Evolutionary conservation across 2,888 invertebrate genomes (phyloP).

Genomic region (Pseudanteris insignis): DNA sequence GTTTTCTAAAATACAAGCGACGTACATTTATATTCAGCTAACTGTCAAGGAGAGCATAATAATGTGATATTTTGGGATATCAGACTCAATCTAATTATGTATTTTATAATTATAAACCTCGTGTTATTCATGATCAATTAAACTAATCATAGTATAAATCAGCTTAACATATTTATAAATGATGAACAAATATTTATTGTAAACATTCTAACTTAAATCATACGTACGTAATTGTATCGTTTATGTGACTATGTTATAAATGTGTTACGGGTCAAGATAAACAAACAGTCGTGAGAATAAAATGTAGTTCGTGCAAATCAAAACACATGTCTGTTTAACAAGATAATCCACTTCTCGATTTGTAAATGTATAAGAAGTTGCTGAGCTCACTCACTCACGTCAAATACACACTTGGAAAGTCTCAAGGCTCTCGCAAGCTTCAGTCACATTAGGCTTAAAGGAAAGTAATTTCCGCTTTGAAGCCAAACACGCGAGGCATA

Average conservation of each 20-base stretch:
- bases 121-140: neutral
- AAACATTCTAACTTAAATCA: no score
- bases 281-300: neutral
- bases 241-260: no score
- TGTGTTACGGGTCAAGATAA: no score
- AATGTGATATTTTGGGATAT: no score
- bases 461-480: slow-evolving; percentile 28
- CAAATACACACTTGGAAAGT: slow-evolving; percentile 5
- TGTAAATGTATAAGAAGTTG: slow-evolving; percentile 8
- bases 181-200: no score
- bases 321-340: slow-evolving; percentile 6
- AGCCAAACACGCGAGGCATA: slow-evolving; percentile 18
- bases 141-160: neutral
- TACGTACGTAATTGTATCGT: no score
- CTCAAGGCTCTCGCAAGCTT: slow-evolving; percentile 22
- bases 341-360: slow-evolving; percentile 5
- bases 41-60: no score
- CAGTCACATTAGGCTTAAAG: slow-evolving; percentile 21
- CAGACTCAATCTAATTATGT: no score
- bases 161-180: no score
- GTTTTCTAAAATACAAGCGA: no score
- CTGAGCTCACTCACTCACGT: neutral
- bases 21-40: no score
- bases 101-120: no score
- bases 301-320: slow-evolving; percentile 2